Conservation (phyloP, 2,113 vertebrate species). For the Myodes glareolus region DNA sequence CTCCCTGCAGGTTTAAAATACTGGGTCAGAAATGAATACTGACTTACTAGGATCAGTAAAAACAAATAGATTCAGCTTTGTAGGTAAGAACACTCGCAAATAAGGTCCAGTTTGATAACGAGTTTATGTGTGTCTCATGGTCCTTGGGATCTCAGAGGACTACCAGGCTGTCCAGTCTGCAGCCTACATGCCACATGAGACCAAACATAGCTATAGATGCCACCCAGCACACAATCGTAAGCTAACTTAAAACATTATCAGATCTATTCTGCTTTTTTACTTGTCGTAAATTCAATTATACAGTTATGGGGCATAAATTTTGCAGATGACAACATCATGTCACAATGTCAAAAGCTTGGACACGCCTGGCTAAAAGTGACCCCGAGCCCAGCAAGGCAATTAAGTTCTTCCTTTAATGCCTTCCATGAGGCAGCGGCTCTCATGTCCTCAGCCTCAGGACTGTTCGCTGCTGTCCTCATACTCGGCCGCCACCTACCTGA, state of each 20-base stretch:
- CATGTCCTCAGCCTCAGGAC: not conserved
- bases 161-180: not conserved
- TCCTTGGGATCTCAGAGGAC: not conserved
- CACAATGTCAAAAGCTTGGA: not conserved
- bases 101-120: slow-evolving; percentile 13
- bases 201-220: not conserved
- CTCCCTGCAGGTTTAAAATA: slow-evolving; percentile 45
- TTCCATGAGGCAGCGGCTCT: not conserved
- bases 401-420: not conserved
- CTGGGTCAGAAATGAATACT: slow-evolving; percentile 14
- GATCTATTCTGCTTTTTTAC: not conserved
- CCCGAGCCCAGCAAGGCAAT: not conserved
- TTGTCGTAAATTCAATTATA: not conserved
- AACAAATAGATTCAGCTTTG: not conserved
- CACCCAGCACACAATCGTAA: not conserved
- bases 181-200: too few species aligned
- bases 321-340: not conserved
- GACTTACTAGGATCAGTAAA: not conserved
- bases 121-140: not conserved
- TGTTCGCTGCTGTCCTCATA: not conserved
- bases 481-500: too few species aligned
- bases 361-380: not conserved
- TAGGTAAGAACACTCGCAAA: not conserved
- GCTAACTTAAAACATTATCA: not conserved
- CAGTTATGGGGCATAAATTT: not conserved